These are phyloP conservation scores for Heloderma charlesbogerti DNA, from an alignment of 2,113 vertebrate species.

Conservation along the genomic window DNA sequence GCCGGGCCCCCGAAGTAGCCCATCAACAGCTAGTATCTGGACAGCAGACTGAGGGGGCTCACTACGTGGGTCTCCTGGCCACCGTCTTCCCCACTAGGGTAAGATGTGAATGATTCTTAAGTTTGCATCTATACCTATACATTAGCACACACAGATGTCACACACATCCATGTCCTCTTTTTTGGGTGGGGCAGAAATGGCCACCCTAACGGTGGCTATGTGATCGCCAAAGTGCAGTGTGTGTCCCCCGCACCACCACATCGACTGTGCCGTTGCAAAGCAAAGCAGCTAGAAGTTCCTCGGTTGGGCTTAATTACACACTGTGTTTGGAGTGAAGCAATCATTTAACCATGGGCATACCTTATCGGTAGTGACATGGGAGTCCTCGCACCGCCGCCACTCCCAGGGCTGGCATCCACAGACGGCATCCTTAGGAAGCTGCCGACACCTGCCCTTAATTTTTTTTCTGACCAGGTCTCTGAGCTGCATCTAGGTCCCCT, in stretches of 20 bases:
- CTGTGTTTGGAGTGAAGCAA: not conserved
- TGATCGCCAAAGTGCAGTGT: not conserved
- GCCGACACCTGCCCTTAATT: not conserved
- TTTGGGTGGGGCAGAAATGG: not conserved
- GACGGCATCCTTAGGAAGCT: not conserved
- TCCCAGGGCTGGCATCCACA: not conserved
- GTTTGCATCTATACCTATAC: too few species aligned
- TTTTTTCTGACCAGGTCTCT: not conserved
- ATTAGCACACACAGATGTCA: too few species aligned
- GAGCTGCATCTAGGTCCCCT: not conserved
- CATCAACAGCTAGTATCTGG: too few species aligned
- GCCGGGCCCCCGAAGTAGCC: too few species aligned
- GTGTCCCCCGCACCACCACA: not conserved
- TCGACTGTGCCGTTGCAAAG: not conserved
- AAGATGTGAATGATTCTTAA: too few species aligned
- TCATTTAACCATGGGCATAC: not conserved
- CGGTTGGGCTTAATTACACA: not conserved
- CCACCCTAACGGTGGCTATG: not conserved
- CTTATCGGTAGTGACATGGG: not conserved
- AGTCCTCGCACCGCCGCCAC: not conserved
- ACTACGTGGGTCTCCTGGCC: too few species aligned
- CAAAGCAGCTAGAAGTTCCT: not conserved
- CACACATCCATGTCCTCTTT: too few species aligned
- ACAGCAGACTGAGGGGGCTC: too few species aligned
- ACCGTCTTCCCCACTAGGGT: too few species aligned